phyloP scores from a whole-genome alignment of 1,140 invertebrate species.

The Hypsibius dujardini region DNA sequence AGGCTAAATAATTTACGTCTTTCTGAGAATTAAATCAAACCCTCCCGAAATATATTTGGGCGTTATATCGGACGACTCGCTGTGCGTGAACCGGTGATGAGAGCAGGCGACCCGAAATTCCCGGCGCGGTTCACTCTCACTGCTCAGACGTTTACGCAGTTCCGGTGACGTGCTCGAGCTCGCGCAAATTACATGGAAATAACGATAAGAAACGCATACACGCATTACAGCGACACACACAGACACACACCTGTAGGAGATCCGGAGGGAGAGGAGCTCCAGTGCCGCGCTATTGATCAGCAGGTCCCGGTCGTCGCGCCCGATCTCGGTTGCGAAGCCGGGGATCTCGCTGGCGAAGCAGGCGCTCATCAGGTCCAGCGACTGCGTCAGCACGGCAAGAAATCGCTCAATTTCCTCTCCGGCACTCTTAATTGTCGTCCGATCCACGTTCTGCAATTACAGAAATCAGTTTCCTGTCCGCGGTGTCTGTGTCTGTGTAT shows the following conservation, averaged over 20 bases:
- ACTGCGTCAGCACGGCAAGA: slow-evolving; percentile 69
- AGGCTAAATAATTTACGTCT: too few relatives aligned
- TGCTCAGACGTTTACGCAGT: too few relatives aligned
- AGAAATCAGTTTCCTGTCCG: slow-evolving; percentile 29
- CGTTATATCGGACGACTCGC: too few relatives aligned
- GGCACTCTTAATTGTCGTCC: slow-evolving; percentile 8
- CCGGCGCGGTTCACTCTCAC: too few relatives aligned
- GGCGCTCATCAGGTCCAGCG: slow-evolving; percentile 71
- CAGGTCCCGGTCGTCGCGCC: slow-evolving; percentile 69
- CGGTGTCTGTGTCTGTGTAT: background rate
- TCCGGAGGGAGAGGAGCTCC: slow-evolving; percentile 72
- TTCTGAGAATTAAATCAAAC: too few relatives aligned
- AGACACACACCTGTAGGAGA: slow-evolving; percentile 54
- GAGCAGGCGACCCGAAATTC: too few relatives aligned
- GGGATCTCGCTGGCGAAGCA: slow-evolving; percentile 79
- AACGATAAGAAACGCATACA: too few relatives aligned
- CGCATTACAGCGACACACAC: too few relatives aligned
- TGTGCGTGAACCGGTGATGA: too few relatives aligned
- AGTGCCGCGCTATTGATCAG: slow-evolving; percentile 83
- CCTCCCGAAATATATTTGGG: too few relatives aligned
- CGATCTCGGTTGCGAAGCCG: slow-evolving; percentile 59
- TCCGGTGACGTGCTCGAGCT: too few relatives aligned
- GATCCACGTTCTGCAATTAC: background rate
- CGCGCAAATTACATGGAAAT: too few relatives aligned
- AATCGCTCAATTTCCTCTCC: slow-evolving; percentile 75